phyloP scores from a whole-genome alignment of 2,888 invertebrate genomes.

The Drosophila meridiana region DNA sequence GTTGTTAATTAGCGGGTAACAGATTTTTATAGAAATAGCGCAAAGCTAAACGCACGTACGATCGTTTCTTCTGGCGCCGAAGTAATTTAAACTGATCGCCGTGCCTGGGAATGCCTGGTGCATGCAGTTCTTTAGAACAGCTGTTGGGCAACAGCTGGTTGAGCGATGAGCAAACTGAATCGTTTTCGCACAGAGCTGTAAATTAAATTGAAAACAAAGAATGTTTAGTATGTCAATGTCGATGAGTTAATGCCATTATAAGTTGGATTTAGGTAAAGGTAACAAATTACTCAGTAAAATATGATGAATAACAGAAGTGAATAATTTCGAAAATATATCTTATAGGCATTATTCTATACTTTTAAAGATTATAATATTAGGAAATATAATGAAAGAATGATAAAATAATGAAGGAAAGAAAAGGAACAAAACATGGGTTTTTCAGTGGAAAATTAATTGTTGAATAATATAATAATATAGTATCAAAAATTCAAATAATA shows the following conservation, averaged over 20 bases:
- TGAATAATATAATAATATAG: too few species aligned
- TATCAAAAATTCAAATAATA: too few species aligned
- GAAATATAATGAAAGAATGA: too few species aligned
- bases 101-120: slow-evolving; percentile 23
- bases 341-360: too few species aligned
- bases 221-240: not conserved
- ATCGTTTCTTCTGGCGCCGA: slow-evolving; percentile 52
- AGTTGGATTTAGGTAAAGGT: not conserved
- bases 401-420: too few species aligned
- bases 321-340: not conserved
- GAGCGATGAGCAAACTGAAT: slow-evolving; percentile 28
- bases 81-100: slow-evolving; percentile 55
- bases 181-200: slow-evolving; percentile 48
- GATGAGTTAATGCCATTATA: not conserved
- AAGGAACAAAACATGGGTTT: too few species aligned
- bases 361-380: too few species aligned
- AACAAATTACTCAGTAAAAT: not conserved
- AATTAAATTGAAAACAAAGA: not conserved
- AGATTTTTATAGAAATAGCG: slow-evolving; percentile 48
- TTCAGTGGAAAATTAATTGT: too few species aligned
- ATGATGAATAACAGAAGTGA: not conserved
- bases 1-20: slow-evolving; percentile 24
- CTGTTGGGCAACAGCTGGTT: slow-evolving; percentile 46
- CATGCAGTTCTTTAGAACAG: slow-evolving; percentile 46
- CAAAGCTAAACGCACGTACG: slow-evolving; percentile 56